Base-by-base conservation (phyloP, 2,888 invertebrate genomes). In the Agelastica alni region DNA sequence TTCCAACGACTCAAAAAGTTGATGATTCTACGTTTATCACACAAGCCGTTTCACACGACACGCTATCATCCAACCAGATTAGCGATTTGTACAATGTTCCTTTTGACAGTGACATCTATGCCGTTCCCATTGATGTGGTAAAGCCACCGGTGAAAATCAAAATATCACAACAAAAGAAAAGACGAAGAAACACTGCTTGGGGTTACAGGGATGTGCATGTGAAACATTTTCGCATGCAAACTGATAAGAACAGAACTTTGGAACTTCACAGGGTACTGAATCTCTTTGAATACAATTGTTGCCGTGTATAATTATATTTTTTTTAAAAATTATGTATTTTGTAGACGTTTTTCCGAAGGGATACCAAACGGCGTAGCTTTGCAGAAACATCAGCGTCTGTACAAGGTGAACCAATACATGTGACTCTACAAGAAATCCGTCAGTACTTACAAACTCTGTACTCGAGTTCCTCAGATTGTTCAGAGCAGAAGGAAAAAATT, bases 11-110 rank as follows among this genome's bases (percentile, higher is more conserved):
- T 56, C 87, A 89, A 68, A 88, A 87, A 76, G 86, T 83, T 1
- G 91, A 91, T 70, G 92, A 92, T 73, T 91, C 91, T 13, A 90
- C 86, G 70, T 92, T 92, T 72, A 92, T 92, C 62, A 92, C 91
- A 1, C 91, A 91, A 71, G 92, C 92, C 22, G 91, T 92, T 80
- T 92, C 91, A 1, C 92, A 92, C 70, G 92, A 92, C 70, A 88
- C 90, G 2, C 79, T 92, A 28, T 80, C 83, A 6, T 84, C 87
- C n/a, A 85, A 86, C 58, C 88, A 89, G 70, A 91, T 91, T 56
- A 85, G 86, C 28, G 91, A 91, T 74, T 86, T 92, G 81, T 92
- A 92, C 74, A 92, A 91, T 78, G 92, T 92, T 56, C 92, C 92
- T 60, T 89, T 91, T 66, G 92, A 92, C 71, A 91, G 91, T 66